Percentiles rank a stretch among this genome's conserved stretches.
Conservation (phyloP, 2,888 invertebrate genomes). For the Entomobrya proxima region DNA sequence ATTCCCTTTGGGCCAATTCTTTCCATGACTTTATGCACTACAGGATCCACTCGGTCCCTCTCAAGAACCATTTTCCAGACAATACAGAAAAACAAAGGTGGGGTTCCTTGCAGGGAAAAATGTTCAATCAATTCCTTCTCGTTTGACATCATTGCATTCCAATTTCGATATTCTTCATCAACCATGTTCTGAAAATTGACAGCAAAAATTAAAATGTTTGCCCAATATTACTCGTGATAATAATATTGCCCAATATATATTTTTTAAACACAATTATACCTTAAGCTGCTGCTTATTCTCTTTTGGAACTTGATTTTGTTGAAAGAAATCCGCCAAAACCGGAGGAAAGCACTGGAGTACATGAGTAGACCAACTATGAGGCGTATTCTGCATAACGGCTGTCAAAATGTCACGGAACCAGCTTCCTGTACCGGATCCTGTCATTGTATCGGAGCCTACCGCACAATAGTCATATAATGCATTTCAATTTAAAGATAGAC, state of each 20-base stretch:
- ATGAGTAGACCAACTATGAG: conserved; percentile 96
- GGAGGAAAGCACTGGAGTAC: conserved; percentile 94
- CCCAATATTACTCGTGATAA: no score
- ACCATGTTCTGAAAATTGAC: conserved; percentile 83
- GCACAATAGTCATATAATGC: neutral
- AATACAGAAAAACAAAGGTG: conserved; percentile 92
- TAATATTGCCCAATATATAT: neutral
- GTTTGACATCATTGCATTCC: conserved; percentile 94
- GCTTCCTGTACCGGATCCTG: conserved; percentile 79
- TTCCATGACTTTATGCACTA: conserved; percentile 96
- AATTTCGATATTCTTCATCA: conserved; percentile 96
- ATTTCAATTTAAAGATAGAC: no score
- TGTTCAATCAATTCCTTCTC: conserved; percentile 97
- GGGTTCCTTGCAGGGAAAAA: conserved; percentile 95
- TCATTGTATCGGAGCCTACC: conserved; percentile 56
- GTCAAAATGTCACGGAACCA: conserved; percentile 94
- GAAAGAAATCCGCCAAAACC: conserved; percentile 92
- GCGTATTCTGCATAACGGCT: conserved; percentile 94
- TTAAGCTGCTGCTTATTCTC: conserved; percentile 94
- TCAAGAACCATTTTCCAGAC: conserved; percentile 94
- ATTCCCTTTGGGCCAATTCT: conserved; percentile 94
- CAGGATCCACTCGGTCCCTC: conserved; percentile 93
- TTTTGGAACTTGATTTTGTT: conserved; percentile 88
- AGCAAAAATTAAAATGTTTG: neutral
- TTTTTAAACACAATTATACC: conserved; percentile 75